A percentile compares a stretch with the other conserved stretches of the same genome.
These are phyloP conservation scores for Oscheius onirici DNA, from an alignment of 2,888 invertebrate species.

Conservation along the genomic window DNA sequence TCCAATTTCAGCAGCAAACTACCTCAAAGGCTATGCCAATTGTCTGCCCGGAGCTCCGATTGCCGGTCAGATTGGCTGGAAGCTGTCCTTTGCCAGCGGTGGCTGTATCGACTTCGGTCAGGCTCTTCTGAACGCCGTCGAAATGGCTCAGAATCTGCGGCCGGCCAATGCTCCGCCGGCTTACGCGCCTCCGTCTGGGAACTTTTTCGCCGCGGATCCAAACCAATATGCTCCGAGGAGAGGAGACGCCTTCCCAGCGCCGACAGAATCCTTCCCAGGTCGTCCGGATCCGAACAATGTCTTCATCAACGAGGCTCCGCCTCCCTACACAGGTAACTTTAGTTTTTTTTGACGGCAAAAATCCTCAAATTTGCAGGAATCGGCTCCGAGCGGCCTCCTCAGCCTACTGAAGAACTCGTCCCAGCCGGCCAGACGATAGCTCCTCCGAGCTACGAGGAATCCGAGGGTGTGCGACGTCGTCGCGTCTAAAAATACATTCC, in stretches of 20 bases:
- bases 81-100: conserved; percentile 75
- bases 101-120: conserved; percentile 98
- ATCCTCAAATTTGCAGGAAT: conserved; percentile 35
- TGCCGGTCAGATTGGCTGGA: conserved; percentile 52
- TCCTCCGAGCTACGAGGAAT: conserved; percentile 43
- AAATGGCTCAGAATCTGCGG: conserved; percentile 69
- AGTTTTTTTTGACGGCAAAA: not conserved
- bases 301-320: conserved; percentile 64
- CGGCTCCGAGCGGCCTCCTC: conserved; percentile 57
- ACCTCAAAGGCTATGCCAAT: conserved; percentile 85
- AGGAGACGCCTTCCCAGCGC: conserved; percentile 25
- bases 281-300: conserved; percentile 59
- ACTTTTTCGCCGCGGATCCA: conserved; percentile 64
- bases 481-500: conserved; percentile 4
- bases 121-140: conserved; percentile 89
- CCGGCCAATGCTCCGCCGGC: conserved; percentile 67
- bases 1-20: conserved; percentile 82
- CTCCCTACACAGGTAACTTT: conserved; percentile 58
- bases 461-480: conserved; percentile 44
- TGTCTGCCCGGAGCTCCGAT: conserved; percentile 85
- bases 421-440: conserved; percentile 51
- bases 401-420: conserved; percentile 56
- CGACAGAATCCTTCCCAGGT: conserved; percentile 57
- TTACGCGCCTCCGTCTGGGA: conserved; percentile 69
- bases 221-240: conserved; percentile 56